Base-by-base conservation (phyloP, 2,797 vertebrate species). In the Gila robusta region DNA sequence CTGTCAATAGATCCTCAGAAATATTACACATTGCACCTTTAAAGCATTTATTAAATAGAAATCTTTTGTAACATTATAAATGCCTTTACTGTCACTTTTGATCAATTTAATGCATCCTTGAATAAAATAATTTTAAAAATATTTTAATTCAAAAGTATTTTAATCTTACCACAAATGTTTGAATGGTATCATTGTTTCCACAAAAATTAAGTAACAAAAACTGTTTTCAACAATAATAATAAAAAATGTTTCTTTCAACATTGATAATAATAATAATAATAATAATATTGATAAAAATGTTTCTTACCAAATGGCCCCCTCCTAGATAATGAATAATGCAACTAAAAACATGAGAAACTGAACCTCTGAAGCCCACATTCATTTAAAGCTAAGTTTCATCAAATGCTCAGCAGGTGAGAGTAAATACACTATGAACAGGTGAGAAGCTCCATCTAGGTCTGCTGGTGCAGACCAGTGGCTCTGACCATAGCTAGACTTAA, bases 351-450 rank as follows among this genome's bases (percentile, higher is more conserved):
- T 74, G 85, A 71, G 87, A 82, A 84, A 88, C 88, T 39, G 23
- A 90, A 88, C 56, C 70, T 78, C 77, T 82, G 44, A 91, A 89
- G 69, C 64, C 74, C 17, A 56, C 77, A 85, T 64, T 90, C 82
- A 35, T 91, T 93, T 82, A 86, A 82, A 88, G 82, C 32, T 32
- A 54, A 88, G 88, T 93, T 91, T 90, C 67, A 90, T 91, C 82
- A 91, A 87, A 81, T 70, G 79, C 83, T 77, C 84, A 88, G 85
- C 79, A 89, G 83, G 83, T 77, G 73, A 88, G n/a, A 21, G 26
- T 72, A 52, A 79, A 64, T 49, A 56, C 67, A 44, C 67, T 69
- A 83, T 71, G 10, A 62, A 80, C 67, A 73, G 39, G 86, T 78
- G 74, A 71, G 54, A 79, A 90, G 88, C 89, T 82, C 77, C 80